phyloP scores from a whole-genome alignment of 2,113 vertebrate species.

The Clarias magur region DNA sequence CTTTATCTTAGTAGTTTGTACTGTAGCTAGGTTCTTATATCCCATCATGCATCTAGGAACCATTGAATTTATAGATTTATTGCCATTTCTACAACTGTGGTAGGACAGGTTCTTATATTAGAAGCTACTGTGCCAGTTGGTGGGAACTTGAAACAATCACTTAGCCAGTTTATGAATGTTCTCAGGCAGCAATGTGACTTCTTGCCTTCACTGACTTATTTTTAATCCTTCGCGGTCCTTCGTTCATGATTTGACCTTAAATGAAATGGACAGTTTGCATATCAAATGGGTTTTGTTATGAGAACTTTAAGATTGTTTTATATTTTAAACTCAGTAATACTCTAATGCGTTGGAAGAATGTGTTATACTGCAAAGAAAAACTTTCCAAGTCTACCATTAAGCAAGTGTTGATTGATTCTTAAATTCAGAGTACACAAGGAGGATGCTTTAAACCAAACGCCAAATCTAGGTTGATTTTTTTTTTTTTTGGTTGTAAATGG shows the following conservation, averaged over 20 bases:
- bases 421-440: background rate
- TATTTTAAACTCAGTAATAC: background rate
- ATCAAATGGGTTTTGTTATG: background rate
- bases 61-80: no score
- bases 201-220: background rate
- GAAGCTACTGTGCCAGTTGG: background rate
- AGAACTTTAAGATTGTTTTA: background rate
- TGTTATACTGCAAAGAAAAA: background rate
- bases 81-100: no score
- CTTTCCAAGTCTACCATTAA: background rate
- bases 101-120: background rate
- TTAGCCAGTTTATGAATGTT: background rate
- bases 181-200: background rate
- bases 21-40: background rate
- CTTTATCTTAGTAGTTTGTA: background rate
- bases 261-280: background rate
- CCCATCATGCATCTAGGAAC: no score
- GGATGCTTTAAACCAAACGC: background rate
- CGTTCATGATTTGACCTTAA: background rate
- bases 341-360: background rate
- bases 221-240: background rate
- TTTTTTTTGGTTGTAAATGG: background rate
- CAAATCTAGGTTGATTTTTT: background rate
- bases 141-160: no score
- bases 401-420: background rate